Evolutionary conservation across 2,113 vertebrate genomes (phyloP).

Genomic region (Toxotes chatareus): DNA sequence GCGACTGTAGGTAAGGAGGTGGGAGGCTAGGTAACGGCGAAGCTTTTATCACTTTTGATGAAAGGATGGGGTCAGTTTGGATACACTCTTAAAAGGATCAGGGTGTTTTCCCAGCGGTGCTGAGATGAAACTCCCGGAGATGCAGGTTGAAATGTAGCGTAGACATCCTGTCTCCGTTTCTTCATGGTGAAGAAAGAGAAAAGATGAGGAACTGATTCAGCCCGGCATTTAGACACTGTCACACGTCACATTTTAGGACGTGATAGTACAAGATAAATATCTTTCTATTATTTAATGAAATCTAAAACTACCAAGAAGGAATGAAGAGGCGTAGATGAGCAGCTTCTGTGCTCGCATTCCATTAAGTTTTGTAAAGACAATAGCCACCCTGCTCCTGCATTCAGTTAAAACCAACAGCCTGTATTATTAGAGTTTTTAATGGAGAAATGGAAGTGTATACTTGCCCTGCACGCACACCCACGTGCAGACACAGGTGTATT

Average conservation of each 20-base stretch:
- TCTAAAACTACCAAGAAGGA: not conserved
- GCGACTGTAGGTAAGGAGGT: constrained; percentile 73
- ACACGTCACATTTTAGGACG: constrained; percentile 10
- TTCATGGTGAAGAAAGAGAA: constrained; percentile 10
- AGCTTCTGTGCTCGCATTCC: constrained; percentile 4
- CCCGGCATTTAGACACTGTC: constrained; percentile 2
- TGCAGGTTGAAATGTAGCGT: constrained; percentile 56
- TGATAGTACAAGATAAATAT: constrained; percentile 4
- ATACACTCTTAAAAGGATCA: constrained; percentile 75
- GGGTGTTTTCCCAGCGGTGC: constrained; percentile 69
- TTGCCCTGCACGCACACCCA: not conserved
- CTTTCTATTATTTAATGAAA: constrained; percentile 4
- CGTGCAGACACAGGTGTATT: constrained; percentile 21
- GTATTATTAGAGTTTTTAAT: constrained; percentile 43
- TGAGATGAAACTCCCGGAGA: constrained; percentile 68
- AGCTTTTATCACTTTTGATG: constrained; percentile 82
- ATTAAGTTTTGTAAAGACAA: constrained; percentile 12
- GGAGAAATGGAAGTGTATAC: not conserved
- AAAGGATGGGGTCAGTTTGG: constrained; percentile 78
- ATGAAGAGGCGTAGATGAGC: constrained; percentile 1
- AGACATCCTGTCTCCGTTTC: constrained; percentile 15
- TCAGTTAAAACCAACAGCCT: constrained; percentile 16
- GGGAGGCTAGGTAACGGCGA: constrained; percentile 69
- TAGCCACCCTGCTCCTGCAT: not conserved
- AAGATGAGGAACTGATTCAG: constrained; percentile 20